Evolutionary conservation across 2,888 invertebrate species (phyloP).

Genomic region (Notodonta dromedarius): DNA sequence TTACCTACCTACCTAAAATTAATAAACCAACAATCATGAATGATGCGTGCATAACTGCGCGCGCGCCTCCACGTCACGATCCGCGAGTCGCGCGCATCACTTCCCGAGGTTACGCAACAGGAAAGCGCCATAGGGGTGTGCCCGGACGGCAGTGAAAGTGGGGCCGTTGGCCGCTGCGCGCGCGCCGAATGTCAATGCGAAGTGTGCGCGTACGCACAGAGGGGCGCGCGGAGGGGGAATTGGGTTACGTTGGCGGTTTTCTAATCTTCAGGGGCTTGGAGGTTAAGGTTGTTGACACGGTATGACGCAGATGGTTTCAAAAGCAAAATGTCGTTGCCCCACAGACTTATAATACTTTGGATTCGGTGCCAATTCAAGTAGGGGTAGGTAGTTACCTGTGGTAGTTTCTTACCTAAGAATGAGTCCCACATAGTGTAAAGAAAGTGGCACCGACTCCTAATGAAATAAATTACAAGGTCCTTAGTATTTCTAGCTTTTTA

Average conservation of each 20-base stretch:
- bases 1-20: neutral
- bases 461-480: no score
- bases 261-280: conserved; percentile 26
- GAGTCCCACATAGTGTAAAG: no score
- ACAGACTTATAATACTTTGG: no score
- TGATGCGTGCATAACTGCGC: neutral
- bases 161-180: conserved; percentile 35
- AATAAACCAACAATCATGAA: neutral
- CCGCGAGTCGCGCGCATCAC: conserved; percentile 11
- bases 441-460: no score
- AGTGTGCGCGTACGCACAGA: conserved; percentile 23
- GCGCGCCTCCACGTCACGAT: neutral
- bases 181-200: conserved; percentile 57
- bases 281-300: conserved; percentile 3
- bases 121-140: conserved; percentile 47
- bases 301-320: no score
- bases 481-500: no score
- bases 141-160: conserved; percentile 49
- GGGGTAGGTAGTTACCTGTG: no score
- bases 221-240: conserved; percentile 26
- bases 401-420: no score
- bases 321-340: no score
- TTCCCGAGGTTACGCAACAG: conserved; percentile 50
- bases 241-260: conserved; percentile 43
- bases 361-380: no score